Conservation (phyloP, 2,797 vertebrate species). For the Poliocrania exsul region DNA sequence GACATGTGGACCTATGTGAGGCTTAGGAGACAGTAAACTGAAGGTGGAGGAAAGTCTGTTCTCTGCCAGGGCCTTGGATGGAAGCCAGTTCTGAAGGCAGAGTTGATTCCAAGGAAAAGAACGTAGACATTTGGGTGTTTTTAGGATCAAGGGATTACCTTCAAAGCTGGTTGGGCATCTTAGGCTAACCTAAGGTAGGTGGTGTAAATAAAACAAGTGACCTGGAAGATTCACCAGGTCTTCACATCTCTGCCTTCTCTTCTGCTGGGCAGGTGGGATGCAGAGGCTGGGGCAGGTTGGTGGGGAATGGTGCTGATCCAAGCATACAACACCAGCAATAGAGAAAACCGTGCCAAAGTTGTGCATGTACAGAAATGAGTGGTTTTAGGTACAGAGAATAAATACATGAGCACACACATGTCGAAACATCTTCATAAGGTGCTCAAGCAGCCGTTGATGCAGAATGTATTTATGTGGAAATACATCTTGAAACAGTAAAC, state of each 20-base stretch:
- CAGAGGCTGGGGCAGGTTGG: not conserved
- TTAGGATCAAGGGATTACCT: slow-evolving; percentile 26
- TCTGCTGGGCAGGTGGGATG: not conserved
- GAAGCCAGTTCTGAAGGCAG: not conserved
- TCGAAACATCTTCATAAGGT: not conserved
- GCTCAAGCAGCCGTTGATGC: not conserved
- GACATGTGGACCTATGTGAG: not conserved
- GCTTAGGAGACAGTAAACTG: not conserved
- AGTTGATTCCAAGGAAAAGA: not conserved
- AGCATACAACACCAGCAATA: not conserved
- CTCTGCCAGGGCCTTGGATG: not conserved
- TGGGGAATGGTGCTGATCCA: not conserved
- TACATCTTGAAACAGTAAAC: slow-evolving; percentile 1
- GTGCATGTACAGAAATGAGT: not conserved
- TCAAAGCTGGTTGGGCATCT: slow-evolving; percentile 34
- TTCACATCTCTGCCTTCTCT: not conserved
- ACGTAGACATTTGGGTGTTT: not conserved
- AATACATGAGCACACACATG: not conserved
- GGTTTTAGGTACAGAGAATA: not conserved
- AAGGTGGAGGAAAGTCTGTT: not conserved
- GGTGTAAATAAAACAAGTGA: slow-evolving; percentile 17
- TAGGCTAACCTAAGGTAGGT: not conserved
- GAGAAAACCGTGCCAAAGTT: not conserved
- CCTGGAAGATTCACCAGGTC: not conserved
- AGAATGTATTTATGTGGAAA: slow-evolving; percentile 7